These are phyloP conservation scores for Callorhinus ursinus DNA, from an alignment of 2,113 vertebrate species.

Conservation along the genomic window DNA sequence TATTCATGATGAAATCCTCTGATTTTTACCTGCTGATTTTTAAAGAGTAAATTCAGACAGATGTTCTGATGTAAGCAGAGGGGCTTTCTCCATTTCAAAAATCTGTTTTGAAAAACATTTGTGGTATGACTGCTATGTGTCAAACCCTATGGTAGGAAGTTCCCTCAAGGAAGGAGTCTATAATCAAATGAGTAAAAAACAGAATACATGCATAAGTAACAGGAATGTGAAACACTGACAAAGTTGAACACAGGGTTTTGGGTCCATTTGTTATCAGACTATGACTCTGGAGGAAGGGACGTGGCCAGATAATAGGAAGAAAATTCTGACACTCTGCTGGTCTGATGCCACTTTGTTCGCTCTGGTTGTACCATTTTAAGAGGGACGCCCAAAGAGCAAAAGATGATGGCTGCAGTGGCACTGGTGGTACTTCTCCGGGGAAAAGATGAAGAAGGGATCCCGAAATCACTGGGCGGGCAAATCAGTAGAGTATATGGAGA, in stretches of 20 bases:
- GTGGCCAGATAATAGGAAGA: neutral
- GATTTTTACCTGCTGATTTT: neutral
- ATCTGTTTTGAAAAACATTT: neutral
- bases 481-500: neutral
- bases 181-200: neutral
- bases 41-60: neutral
- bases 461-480: neutral
- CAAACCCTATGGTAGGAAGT: neutral
- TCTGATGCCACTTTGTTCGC: neutral
- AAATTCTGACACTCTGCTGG: neutral
- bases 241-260: neutral
- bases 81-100: neutral
- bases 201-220: neutral
- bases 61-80: neutral
- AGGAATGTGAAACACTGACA: neutral
- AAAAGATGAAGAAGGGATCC: neutral
- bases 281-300: neutral
- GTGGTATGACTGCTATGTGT: neutral
- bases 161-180: neutral
- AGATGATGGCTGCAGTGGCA: neutral
- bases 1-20: neutral
- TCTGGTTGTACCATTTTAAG: neutral
- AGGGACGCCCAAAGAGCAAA: neutral
- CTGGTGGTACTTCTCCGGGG: neutral
- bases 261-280: neutral